A percentile compares a stretch with the other conserved stretches of the same genome.
These are phyloP conservation scores for Bubo blakistoni DNA, from an alignment of 2,113 vertebrate genomes.

Conservation along the genomic window DNA sequence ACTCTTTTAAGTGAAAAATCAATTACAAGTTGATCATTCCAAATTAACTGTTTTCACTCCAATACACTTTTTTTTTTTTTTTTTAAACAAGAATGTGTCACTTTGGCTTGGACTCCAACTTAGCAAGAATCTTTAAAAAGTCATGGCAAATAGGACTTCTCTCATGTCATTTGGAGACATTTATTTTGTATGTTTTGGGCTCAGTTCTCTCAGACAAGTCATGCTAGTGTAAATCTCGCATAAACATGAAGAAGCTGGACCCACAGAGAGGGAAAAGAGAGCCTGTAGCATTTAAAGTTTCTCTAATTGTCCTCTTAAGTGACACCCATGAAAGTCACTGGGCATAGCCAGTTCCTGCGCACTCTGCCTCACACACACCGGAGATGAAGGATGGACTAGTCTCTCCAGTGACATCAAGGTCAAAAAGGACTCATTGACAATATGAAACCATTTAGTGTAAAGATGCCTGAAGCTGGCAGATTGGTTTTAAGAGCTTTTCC, in stretches of 20 bases:
- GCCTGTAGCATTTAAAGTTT: background rate
- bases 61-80: background rate
- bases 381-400: background rate
- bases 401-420: background rate
- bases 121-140: background rate
- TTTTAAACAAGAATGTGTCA: background rate
- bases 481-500: background rate
- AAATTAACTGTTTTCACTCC: background rate
- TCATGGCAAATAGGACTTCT: background rate
- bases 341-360: background rate
- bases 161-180: background rate
- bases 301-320: background rate
- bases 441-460: background rate
- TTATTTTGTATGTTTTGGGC: background rate
- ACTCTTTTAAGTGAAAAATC: background rate
- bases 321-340: background rate
- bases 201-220: background rate
- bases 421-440: background rate
- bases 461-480: background rate
- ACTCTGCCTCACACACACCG: background rate
- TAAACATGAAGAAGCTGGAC: background rate
- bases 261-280: background rate
- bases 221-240: background rate
- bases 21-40: background rate
- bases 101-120: background rate